Percentiles rank a stretch among this genome's conserved stretches.
Evolutionary conservation across 2,113 vertebrate species (phyloP).

Genomic region (Patagioenas fasciata): DNA sequence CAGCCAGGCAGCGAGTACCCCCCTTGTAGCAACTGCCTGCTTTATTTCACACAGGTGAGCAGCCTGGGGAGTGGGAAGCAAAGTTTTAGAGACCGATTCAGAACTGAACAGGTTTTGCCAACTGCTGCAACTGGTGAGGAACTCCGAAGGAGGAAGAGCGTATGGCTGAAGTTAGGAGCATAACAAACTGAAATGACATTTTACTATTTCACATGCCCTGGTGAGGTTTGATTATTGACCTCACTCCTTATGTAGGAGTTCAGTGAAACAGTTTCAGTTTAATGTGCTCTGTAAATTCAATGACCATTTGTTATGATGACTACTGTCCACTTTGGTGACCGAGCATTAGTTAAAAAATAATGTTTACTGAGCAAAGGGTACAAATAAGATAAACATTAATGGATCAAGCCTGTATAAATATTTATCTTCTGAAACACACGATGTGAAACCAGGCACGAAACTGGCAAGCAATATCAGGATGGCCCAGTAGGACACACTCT

Average conservation of each 20-base stretch:
- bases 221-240: neutral
- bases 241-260: neutral
- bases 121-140: neutral
- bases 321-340: neutral
- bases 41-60: neutral
- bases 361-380: neutral
- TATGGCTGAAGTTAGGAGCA: neutral
- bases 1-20: neutral
- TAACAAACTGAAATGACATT: neutral
- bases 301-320: neutral
- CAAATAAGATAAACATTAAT: neutral
- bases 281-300: neutral
- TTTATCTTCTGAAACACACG: slow-evolving; percentile 2
- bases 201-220: fast-evolving
- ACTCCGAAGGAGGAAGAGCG: fast-evolving
- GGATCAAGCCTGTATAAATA: neutral
- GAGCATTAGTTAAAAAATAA: neutral
- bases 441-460: neutral
- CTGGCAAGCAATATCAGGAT: neutral
- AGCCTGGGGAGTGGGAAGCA: neutral
- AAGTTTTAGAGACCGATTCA: neutral
- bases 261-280: neutral
- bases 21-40: neutral
- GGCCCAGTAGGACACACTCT: neutral
- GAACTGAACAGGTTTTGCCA: neutral